Evolutionary conservation across 2,888 invertebrate species (phyloP).

Genomic region (Therioaphis trifolii): DNA sequence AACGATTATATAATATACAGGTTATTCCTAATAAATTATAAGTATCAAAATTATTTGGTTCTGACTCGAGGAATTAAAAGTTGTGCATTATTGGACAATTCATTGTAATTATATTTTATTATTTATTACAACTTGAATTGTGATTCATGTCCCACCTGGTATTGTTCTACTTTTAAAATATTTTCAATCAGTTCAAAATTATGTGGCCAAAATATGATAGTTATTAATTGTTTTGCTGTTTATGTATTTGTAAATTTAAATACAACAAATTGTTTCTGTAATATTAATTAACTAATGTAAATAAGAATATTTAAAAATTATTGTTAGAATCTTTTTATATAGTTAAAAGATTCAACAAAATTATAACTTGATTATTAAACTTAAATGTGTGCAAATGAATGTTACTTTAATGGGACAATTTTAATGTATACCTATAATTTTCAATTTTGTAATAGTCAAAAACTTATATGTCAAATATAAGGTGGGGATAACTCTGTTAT

Average conservation of each 20-base stretch:
- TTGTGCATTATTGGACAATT: background rate
- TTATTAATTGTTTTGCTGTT: background rate
- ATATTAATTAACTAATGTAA: background rate
- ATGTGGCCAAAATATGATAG: background rate
- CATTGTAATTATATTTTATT: background rate
- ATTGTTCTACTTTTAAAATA: constrained; percentile 4
- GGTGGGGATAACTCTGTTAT: constrained; percentile 2
- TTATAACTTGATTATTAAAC: too few species aligned
- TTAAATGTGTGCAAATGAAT: too few species aligned
- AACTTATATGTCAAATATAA: background rate
- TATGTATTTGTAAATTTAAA: background rate
- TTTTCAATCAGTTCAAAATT: background rate
- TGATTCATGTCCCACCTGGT: constrained; percentile 8
- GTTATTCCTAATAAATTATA: constrained; percentile 20
- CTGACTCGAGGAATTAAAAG: background rate
- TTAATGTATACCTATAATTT: background rate
- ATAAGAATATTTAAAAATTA: too few species aligned
- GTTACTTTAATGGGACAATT: constrained; percentile 18
- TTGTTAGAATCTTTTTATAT: too few species aligned
- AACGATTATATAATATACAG: constrained; percentile 13
- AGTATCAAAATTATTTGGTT: background rate
- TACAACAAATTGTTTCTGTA: background rate
- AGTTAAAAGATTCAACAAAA: background rate
- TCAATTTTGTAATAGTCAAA: background rate
- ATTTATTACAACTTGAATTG: background rate